Evolutionary conservation across 2,888 invertebrate species (phyloP), one percentile per base, ranked within the genome.

Genomic region (Drosophila monieri): DNA sequence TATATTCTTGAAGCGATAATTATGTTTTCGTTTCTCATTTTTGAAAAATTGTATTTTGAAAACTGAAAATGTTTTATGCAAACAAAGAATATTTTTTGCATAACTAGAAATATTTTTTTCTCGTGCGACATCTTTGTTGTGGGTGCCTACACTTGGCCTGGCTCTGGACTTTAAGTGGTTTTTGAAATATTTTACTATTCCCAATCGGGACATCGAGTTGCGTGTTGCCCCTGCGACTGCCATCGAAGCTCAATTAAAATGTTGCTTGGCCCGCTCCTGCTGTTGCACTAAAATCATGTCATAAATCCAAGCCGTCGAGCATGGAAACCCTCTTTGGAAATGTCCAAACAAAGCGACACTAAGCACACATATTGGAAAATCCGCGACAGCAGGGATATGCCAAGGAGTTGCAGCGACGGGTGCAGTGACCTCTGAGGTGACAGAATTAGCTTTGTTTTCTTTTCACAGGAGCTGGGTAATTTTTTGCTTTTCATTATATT

Each of bases 401-500:
- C 8, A 32, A 21, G 23, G n/a, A 58, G 49, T 5, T 35, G 21
- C 43, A 49, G 4, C 9, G 4, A 6, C 18, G 35, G 35, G 69
- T 47, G 41, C 73, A 71, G 6, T 65, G 66, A 73, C 73, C 73
- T 73, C 46, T 51, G 14, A 55, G 54, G 46, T 47, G 47, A 71
- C 55, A 51, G 49, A 49, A 51, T 51, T 57, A 57, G 44, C 25
- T 14, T 30, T 30, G 39, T 37, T 43, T 49, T 5, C 27, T n/a
- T 37, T 30, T 51, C 9, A 18, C 46, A 35, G 35, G n/a, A 35
- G 6, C 14, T 8, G 25, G 51, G 69, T 84, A 85, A 87, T 85
- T 77, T 85, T 73, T 85, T 74, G 85, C 78, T 71, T 81, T 87
- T 87, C 83, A 87, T 83, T 85, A 78, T 70, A 70, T 83, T 83